Percentiles rank a stretch among this genome's conserved stretches.
Conservation (phyloP, 92 coral and sea anemone species). For the Parazoanthus darwini region DNA sequence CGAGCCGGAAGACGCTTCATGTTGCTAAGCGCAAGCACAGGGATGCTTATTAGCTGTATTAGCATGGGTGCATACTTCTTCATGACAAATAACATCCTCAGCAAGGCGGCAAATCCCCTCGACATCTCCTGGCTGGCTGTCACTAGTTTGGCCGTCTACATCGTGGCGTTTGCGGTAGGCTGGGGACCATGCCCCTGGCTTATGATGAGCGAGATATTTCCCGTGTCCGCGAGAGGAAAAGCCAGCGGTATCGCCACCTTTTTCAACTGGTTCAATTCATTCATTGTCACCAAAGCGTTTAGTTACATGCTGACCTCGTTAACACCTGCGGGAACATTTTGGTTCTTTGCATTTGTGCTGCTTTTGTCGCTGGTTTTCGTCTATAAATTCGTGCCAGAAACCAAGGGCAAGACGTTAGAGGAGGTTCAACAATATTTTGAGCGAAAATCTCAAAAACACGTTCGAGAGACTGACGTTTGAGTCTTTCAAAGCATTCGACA, state of each 20-base stretch:
- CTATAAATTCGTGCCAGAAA: conserved; percentile 78
- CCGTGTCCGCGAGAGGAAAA: conserved; percentile 82
- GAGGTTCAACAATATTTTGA: conserved; percentile 80
- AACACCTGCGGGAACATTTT: conserved; percentile 76
- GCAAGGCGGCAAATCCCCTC: not conserved
- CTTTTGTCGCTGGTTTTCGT: conserved; percentile 69
- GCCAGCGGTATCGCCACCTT: conserved; percentile 87
- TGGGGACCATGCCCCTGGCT: conserved; percentile 99
- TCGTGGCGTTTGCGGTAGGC: conserved; percentile 84
- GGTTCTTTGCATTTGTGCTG: conserved; percentile 77
- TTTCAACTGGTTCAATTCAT: conserved; percentile 88
- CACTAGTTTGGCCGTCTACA: conserved; percentile 71
- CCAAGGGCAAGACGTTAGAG: conserved; percentile 88
- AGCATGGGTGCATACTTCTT: conserved; percentile 63
- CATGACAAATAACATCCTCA: conserved; percentile 35
- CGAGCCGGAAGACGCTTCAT: conserved; percentile 89
- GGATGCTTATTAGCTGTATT: conserved; percentile 77
- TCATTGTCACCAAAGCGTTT: conserved; percentile 70
- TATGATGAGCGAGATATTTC: conserved; percentile 93
- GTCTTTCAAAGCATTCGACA: too few relatives aligned
- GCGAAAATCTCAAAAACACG: conserved; percentile 37
- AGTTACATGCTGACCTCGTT: conserved; percentile 45
- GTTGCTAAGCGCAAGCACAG: conserved; percentile 59
- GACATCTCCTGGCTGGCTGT: conserved; percentile 76
- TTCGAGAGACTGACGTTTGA: conserved; percentile 45